Evolutionary conservation across 1,140 invertebrate genomes (phyloP).

Genomic region (Drosophila arizonae): DNA sequence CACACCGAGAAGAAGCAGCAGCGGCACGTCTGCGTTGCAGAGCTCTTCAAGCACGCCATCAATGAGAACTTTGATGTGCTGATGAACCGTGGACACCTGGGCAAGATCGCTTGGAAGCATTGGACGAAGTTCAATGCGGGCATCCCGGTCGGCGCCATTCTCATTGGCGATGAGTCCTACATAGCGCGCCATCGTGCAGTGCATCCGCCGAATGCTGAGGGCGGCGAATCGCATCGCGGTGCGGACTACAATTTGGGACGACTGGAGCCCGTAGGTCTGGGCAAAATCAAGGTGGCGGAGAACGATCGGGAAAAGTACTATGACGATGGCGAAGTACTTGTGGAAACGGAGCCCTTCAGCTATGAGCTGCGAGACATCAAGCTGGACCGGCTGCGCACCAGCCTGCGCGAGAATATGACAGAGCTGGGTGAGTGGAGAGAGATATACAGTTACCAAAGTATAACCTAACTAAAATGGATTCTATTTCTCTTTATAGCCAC

Average conservation of each 20-base stretch:
- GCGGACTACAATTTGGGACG: conserved; percentile 85
- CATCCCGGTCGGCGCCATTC: conserved; percentile 87
- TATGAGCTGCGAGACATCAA: conserved; percentile 89
- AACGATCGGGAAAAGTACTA: conserved; percentile 84
- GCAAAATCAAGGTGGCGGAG: conserved; percentile 87
- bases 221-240: conserved; percentile 70
- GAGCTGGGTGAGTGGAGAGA: conserved; percentile 83
- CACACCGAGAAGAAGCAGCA: conserved; percentile 85
- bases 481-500: conserved; percentile 76
- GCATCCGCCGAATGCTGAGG: conserved; percentile 48
- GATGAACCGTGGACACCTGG: conserved; percentile 90
- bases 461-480: not conserved
- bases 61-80: conserved; percentile 88
- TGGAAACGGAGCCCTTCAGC: conserved; percentile 89
- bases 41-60: conserved; percentile 85
- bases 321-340: conserved; percentile 88
- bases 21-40: conserved; percentile 86
- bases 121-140: conserved; percentile 87
- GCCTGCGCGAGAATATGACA: conserved; percentile 84
- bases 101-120: conserved; percentile 87
- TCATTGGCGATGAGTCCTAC: conserved; percentile 83
- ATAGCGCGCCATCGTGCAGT: conserved; percentile 83
- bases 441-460: not conserved
- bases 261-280: conserved; percentile 86
- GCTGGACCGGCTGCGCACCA: conserved; percentile 85